Evolutionary conservation across 2,888 invertebrate genomes (phyloP).

Genomic region (Pollenia angustigena): DNA sequence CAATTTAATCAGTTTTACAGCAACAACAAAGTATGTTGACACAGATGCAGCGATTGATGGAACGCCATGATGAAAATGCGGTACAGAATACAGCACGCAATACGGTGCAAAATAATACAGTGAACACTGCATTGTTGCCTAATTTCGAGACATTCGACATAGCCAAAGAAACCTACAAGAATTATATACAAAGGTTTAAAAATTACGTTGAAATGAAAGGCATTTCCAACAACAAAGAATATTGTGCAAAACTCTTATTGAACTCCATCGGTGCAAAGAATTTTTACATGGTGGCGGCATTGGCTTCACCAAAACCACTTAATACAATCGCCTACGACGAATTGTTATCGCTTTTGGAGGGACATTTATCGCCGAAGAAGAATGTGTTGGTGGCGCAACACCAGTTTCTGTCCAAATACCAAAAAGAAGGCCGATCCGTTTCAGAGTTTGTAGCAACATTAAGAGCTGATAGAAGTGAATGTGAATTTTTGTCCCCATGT

Average conservation of each 20-base stretch:
- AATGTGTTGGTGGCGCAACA: conserved; percentile 62
- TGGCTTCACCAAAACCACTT: conserved; percentile 8
- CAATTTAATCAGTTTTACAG: conserved; percentile 71
- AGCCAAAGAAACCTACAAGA: conserved; percentile 12
- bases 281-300: conserved; percentile 20
- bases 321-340: conserved; percentile 4
- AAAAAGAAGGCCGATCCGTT: conserved; percentile 46
- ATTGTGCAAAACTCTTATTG: conserved; percentile 28
- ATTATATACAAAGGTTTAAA: conserved; percentile 29
- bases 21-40: conserved; percentile 38
- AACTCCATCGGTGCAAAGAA: conserved; percentile 27
- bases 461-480: conserved; percentile 33
- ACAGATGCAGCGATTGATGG: conserved; percentile 3
- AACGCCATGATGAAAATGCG: conserved; percentile 10
- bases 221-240: neutral
- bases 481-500: conserved; percentile 43
- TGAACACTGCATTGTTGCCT: conserved; percentile 1
- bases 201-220: conserved; percentile 27
- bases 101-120: conserved; percentile 6
- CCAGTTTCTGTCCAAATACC: conserved; percentile 55
- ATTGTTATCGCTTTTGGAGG: neutral
- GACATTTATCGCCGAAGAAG: conserved; percentile 22
- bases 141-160: conserved; percentile 21
- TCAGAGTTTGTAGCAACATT: conserved; percentile 54
- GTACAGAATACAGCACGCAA: neutral